Evolutionary conservation across 2,797 vertebrate genomes (phyloP), one percentile per base, ranked within the genome.

Genomic region (Gallirallus australis): DNA sequence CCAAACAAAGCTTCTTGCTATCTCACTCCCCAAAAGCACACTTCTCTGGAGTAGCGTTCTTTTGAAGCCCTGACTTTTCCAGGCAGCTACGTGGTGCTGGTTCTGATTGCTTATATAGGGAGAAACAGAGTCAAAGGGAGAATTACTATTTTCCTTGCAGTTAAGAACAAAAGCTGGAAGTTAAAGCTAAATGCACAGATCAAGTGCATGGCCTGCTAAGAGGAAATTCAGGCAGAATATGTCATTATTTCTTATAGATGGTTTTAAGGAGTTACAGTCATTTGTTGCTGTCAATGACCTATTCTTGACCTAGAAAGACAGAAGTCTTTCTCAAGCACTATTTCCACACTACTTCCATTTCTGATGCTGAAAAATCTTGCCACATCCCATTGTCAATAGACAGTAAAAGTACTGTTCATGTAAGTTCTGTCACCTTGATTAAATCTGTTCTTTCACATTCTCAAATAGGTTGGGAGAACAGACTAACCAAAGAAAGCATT

Each of bases 241-340:
- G 39, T 31, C 33, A 27, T 77, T 73, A 85, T 35, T 77, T 89
- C 72, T 88, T 64, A 80, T 11, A 59, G 59, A 53, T 23, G 6
- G 8, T 72, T 69, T 56, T 15, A 52, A 85, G 69, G 77, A 76
- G 39, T 73, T 81, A 3, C 6, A 76, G 54, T 47, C 17, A 40
- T 89, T 96, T 84, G 61, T 60, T 93, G 53, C 53, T 92, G 45
- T 57, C 75, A 90, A 1, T 63, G 81, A 79, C 81, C 50, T 50
- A 18, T 11, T 93, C 53, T 73, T 89, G 84, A 75, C 86, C 47
- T 33, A 23, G 50, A 50, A 86, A 60, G 9, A 40, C n/a, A 50
- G 33, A 63, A 70, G 11, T 56, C 47, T 68, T 66, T 71, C 80
- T 78, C 60, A 28, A 86, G 50, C 39, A 37, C 27, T 63, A 2